Conservation (phyloP, 2,888 invertebrate genomes). For the Isoperla grammatica region DNA sequence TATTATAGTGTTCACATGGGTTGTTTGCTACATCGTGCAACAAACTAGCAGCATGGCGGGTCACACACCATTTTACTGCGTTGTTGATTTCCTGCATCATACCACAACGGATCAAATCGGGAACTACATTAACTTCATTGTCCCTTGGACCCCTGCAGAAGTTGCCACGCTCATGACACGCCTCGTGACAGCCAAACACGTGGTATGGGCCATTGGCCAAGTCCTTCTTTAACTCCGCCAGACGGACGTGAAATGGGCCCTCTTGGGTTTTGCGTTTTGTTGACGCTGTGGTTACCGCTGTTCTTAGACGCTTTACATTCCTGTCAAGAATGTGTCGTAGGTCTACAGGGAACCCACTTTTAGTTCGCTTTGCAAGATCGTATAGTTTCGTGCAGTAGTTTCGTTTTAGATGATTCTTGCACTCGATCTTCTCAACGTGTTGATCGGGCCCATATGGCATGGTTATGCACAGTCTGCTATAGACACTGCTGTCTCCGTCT, state of each 20-base stretch:
- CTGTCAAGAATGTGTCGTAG: background rate
- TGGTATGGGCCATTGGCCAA: background rate
- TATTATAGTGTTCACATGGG: background rate
- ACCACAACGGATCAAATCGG: background rate
- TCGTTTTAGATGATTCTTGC: background rate
- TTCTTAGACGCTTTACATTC: background rate
- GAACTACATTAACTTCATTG: background rate
- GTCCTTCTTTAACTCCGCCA: background rate
- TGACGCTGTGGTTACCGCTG: background rate
- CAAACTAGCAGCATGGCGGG: background rate
- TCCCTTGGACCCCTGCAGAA: background rate
- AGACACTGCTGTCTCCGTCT: no score
- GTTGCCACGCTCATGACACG: background rate
- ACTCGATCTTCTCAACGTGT: no score
- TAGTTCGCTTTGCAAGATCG: background rate
- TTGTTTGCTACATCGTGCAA: background rate
- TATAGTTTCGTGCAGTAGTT: background rate
- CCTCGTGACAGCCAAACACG: background rate
- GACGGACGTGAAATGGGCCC: background rate
- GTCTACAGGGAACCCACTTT: background rate
- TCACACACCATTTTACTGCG: background rate
- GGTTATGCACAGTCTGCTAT: no score
- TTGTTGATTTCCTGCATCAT: background rate
- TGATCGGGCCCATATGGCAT: no score
- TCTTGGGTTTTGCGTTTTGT: background rate